Evolutionary conservation across 2,888 invertebrate genomes (phyloP), one percentile per base, ranked within the genome.

Genomic region (Elmis aenea): DNA sequence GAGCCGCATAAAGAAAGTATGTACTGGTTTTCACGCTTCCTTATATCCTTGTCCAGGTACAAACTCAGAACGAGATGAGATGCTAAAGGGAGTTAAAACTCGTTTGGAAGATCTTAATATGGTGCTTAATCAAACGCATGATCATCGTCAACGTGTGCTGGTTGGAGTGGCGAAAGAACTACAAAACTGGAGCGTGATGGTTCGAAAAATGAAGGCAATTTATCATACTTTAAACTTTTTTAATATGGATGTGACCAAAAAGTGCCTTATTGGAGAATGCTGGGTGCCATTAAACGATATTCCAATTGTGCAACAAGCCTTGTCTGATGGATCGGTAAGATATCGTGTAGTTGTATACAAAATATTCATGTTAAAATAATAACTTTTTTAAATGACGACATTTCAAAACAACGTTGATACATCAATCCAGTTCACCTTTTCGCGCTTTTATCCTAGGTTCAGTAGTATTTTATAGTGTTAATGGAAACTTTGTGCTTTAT

Each of bases 221-320:
- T 95, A 93, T 68, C 90, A 93, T 62, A 91, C 88, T 0, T 73
- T 94, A 52, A 95, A 94, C 69, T 77, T 90, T 69, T 92, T 93
- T 70, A 93, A 86, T 61, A 79, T 91, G 73, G 92, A 93, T 61
- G 87, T 91, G 5, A 84, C 89, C 1, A 86, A 87, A 67, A 91
- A 91, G 61, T 91, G 90, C 61, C 73, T 91, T 14, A 89, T 92
- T 49, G 90, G 87, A 0, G 91, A 92, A 66, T 88, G 89, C 58
- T 92, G 90, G 90, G 83, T 87, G 40, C 89, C 91, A 1, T 68
- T 75, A 1, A 68, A 71, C 29, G 87, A 89, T 55, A 62, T 89
- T 15, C 72, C 75, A 10, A 65, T 76, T 5, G 83, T 93, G 8
- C 85, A 86, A 56, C 76, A 79, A 54, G 86, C 89, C 0, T 68